Conservation (phyloP, 2,113 vertebrate genomes). For the Pseudopipra pipra region DNA sequence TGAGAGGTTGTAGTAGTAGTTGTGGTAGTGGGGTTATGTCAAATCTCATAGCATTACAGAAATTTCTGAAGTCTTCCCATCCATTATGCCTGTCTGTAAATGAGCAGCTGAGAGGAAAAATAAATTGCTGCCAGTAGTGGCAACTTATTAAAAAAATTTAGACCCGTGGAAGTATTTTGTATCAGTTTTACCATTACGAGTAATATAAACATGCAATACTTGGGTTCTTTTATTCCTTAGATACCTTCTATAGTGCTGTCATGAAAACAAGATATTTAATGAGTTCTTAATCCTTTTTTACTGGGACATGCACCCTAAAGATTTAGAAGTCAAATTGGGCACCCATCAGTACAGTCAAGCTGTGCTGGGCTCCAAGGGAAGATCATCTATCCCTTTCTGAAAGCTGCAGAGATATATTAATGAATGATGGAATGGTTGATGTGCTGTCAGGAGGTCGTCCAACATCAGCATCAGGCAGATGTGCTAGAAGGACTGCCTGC, state of each 20-base stretch:
- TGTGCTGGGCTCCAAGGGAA: conserved; percentile 46
- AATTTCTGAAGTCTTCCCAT: not conserved
- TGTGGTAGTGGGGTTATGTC: not conserved
- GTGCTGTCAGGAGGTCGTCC: not conserved
- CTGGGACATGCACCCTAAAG: conserved; percentile 31
- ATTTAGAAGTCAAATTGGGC: conserved; percentile 50
- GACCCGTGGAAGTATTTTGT: not conserved
- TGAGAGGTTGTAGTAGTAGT: not conserved
- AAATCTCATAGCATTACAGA: not conserved
- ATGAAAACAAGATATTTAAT: conserved; percentile 13
- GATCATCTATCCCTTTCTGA: conserved; percentile 53
- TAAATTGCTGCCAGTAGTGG: not conserved
- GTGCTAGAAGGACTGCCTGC: conserved; percentile 18
- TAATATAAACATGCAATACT: not conserved
- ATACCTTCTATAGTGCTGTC: conserved; percentile 1
- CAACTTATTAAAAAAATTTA: not conserved
- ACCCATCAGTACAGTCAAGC: conserved; percentile 20
- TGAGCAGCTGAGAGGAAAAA: not conserved
- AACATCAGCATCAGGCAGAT: not conserved
- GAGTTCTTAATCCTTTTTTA: conserved; percentile 10
- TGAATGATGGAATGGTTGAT: conserved; percentile 36
- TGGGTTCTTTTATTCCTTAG: not conserved
- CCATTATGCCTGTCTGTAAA: not conserved
- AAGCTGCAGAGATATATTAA: conserved; percentile 44
- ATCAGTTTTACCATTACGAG: not conserved